Base-by-base conservation (phyloP, 2,797 vertebrate species). In the Parambassis ranga region DNA sequence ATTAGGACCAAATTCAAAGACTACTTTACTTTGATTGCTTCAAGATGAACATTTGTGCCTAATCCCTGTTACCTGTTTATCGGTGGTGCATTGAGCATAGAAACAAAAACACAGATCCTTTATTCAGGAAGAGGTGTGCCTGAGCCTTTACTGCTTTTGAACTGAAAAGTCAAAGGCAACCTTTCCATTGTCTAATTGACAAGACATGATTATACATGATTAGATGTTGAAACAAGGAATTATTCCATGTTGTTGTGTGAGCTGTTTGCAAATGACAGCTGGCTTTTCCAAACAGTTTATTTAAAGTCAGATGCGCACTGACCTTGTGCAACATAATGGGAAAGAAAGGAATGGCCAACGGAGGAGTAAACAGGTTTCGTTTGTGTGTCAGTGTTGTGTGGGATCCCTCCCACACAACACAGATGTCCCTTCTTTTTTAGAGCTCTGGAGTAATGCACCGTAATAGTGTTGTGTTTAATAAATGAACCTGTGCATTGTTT, bases 51-150 rank as follows among this genome's bases (percentile, higher is more conserved):
- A 57, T 52, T 61, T 77, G 42, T 24, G 46, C 18, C 24, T 68
- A 46, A 74, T 65, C 24, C 72, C 67, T 64, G 53, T 69, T 77
- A 78, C 44, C 73, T 77, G 75, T 83, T 82, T 66, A 59, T 82
- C 60, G 19, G 41, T 3, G 27, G 10, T 36, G 56, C 43, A 42
- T 67, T 67, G 51, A 41, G 43, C 13, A 4, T 50, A 58, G 53
- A 76, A 72, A 66, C 44, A 68, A 72, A 70, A 82, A 65, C 69
- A 66, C 26, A 10, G 38, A 39, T 33, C 37, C 58, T 47, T 65
- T 51, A n/a, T 27, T 59, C 7, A 31, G 44, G 38, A 60, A 41
- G 50, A 59, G 20, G 14, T 43, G 46, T 30, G 10, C 24, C 38
- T 19, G 3, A 36, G 46, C 33, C 14, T 8, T 24, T 32, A 10